phyloP scores from a whole-genome alignment of 2,113 vertebrate genomes.

The Gallinago paraguaiae region DNA sequence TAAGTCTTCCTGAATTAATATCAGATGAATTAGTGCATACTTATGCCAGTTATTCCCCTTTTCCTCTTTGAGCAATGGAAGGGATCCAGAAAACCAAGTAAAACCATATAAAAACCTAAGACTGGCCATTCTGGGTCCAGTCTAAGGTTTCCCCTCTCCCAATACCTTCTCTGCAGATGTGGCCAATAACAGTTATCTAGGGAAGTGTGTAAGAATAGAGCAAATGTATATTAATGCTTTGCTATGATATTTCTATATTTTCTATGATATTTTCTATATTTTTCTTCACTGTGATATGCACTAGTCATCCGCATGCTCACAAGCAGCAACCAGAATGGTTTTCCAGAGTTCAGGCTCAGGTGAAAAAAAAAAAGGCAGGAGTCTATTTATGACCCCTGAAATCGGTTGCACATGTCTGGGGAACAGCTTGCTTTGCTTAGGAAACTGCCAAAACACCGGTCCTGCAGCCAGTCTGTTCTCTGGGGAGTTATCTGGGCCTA shows the following conservation, averaged over 20 bases:
- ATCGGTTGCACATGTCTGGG: not conserved
- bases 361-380: not conserved
- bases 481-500: not conserved
- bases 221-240: not conserved
- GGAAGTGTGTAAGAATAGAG: not conserved
- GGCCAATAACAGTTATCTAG: not conserved
- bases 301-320: not conserved
- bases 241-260: not conserved
- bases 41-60: not conserved
- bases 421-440: not conserved
- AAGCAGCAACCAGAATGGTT: not conserved
- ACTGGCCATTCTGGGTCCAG: not conserved
- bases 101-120: not conserved
- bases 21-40: not conserved
- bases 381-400: not conserved
- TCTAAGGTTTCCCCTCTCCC: not conserved
- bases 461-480: not conserved
- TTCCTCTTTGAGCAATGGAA: not conserved
- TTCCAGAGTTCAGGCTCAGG: not conserved
- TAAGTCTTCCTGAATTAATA: not conserved
- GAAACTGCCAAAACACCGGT: not conserved
- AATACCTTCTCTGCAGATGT: rapidly evolving
- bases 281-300: not conserved
- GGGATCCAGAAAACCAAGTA: not conserved
- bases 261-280: not conserved